Percentiles rank a stretch among this genome's conserved stretches.
phyloP scores from a whole-genome alignment of 2,797 vertebrate species.

The Tiaroga cobitis region DNA sequence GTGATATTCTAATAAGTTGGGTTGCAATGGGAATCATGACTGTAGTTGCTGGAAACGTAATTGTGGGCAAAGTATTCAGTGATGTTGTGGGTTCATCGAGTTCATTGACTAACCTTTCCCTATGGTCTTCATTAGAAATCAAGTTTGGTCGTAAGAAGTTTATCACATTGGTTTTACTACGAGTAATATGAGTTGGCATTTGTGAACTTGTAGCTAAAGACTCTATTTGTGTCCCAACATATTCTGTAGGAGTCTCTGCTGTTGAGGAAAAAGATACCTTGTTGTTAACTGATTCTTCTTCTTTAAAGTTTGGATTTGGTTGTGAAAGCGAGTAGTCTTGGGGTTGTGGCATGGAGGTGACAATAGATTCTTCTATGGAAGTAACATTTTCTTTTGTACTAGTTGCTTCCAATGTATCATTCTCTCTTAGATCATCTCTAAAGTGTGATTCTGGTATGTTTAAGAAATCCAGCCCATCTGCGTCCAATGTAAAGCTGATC shows the following conservation, averaged over 20 bases:
- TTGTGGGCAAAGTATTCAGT: slow-evolving; percentile 54
- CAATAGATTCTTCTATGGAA: background rate
- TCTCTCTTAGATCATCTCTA: slow-evolving; percentile 15
- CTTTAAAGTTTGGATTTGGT: slow-evolving; percentile 14
- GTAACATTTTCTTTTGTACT: slow-evolving; percentile 1
- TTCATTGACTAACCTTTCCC: slow-evolving; percentile 28
- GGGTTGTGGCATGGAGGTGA: background rate
- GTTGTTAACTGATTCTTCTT: background rate
- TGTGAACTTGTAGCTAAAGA: slow-evolving; percentile 57
- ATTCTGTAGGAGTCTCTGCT: slow-evolving; percentile 42
- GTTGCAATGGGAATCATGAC: slow-evolving; percentile 26
- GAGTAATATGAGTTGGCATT: slow-evolving; percentile 41
- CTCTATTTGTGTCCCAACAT: slow-evolving; percentile 46
- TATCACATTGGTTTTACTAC: slow-evolving; percentile 52
- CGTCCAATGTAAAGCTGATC: background rate
- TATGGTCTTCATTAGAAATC: slow-evolving; percentile 62
- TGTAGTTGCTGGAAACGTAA: slow-evolving; percentile 56
- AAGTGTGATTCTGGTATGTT: slow-evolving; percentile 9
- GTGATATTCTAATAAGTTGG: slow-evolving; percentile 1
- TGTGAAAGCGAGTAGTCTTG: background rate
- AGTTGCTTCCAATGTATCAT: background rate
- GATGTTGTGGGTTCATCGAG: slow-evolving; percentile 43
- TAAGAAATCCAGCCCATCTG: background rate
- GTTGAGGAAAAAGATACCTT: background rate
- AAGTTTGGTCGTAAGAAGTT: slow-evolving; percentile 65